Percentiles rank a stretch among this genome's conserved stretches.
Conservation (phyloP, 35 echinoderm and acorn worm species). For the Patiria miniata region DNA sequence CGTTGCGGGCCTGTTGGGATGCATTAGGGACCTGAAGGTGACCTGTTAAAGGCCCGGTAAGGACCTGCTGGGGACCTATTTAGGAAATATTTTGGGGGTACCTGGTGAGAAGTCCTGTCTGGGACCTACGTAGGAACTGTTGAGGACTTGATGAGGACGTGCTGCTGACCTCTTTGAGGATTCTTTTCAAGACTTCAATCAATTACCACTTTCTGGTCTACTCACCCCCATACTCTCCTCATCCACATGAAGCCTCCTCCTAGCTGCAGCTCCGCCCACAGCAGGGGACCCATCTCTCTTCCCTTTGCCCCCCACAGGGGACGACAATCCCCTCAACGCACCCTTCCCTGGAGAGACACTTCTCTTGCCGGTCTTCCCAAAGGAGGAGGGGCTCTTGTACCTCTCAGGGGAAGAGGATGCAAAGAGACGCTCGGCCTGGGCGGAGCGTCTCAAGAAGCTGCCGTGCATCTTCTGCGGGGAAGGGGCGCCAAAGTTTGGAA, state of each 20-base stretch:
- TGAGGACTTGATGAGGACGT: too few species aligned
- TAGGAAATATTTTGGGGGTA: too few species aligned
- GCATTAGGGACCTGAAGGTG: too few species aligned
- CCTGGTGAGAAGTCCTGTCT: too few species aligned
- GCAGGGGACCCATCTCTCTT: slow-evolving; percentile 55
- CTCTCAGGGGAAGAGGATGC: slow-evolving; percentile 73
- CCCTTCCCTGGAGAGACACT: slow-evolving; percentile 52
- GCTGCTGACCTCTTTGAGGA: too few species aligned
- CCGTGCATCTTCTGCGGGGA: slow-evolving; percentile 92
- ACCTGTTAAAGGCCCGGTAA: too few species aligned
- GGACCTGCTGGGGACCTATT: too few species aligned
- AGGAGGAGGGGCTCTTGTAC: background rate
- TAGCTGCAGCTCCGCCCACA: background rate
- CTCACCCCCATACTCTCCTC: slow-evolving; percentile 89
- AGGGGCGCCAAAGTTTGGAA: slow-evolving; percentile 72
- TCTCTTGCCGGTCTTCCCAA: slow-evolving; percentile 6
- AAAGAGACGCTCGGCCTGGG: slow-evolving; percentile 68
- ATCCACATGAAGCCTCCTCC: slow-evolving; percentile 85
- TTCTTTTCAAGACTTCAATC: too few species aligned
- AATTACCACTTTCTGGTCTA: background rate
- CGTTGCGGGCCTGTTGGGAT: too few species aligned
- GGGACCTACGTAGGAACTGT: too few species aligned
- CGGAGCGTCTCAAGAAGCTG: slow-evolving; percentile 77
- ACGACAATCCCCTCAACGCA: background rate
- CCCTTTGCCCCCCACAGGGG: slow-evolving; percentile 35